Evolutionary conservation across 2,888 invertebrate species (phyloP), one percentile per base, ranked within the genome.

Genomic region (Trachelus stipa): DNA sequence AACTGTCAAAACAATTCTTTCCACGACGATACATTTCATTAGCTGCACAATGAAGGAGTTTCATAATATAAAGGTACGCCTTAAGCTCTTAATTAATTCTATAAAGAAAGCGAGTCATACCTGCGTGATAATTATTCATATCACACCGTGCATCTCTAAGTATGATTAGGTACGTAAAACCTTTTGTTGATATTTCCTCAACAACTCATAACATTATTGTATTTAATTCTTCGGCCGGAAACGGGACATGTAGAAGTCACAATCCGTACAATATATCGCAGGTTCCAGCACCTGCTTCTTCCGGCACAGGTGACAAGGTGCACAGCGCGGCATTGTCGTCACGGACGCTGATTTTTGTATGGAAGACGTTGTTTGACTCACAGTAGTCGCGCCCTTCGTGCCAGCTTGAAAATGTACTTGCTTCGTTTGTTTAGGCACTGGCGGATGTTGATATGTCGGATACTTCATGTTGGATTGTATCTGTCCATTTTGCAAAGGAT

Each of bases 201-300:
- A 23, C 23, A 23, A 23, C 56, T 56, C 9, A 4, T 56, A 9
- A 56, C 75, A 79, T 75, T 73, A 34, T 4, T n/a, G 31, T 73
- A 33, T 81, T 88, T 84, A 94, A 87, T 93, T 93, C 84, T 94
- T 93, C 73, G 95, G 95, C 88, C 95, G 95, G 91, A 96, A 96
- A 88, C 96, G 93, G 81, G 97, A 96, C 95, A 98, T 96, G 89
- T 98, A 98, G 92, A 96, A 97, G 90, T 97, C 97, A 92, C 98
- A 98, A 92, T 98, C 97, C 75, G 95, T 93, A 92, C 98, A 98
- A 90, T 98, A 98, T 85, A 95, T 94, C 68, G 95, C 95, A 23
- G 97, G 96, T 30, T 96, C 94, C 75, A 93, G 94, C 31, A 97
- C 95, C 81, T 95, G 94, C 88, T 97, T 96, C 90, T 98, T 98